Percentiles rank a stretch among this genome's conserved stretches.
phyloP scores from a whole-genome alignment of 2,888 invertebrate genomes.

The Lasioglossum pauxillum region DNA sequence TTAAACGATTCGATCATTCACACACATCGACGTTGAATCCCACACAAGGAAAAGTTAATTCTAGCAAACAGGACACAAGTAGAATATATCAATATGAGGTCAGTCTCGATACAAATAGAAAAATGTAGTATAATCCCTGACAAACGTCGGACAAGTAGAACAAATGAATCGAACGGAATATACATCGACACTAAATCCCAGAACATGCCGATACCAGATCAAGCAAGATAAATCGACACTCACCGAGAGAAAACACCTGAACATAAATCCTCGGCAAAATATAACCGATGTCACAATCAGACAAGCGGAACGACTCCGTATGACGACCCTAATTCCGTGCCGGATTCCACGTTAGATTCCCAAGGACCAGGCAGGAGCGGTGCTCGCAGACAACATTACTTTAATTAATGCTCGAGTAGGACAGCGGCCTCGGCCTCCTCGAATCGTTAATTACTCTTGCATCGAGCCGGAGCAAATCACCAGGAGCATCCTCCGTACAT shows the following conservation, averaged over 20 bases:
- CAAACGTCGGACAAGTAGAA: neutral
- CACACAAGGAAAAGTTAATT: neutral
- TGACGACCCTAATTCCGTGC: neutral
- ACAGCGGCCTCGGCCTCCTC: neutral
- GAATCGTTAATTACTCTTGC: constrained; percentile 25
- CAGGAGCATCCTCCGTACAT: neutral
- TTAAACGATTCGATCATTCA: neutral
- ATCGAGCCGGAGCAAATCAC: neutral
- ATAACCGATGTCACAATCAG: neutral
- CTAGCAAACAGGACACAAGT: neutral
- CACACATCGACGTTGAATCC: neutral
- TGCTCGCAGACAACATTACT: neutral
- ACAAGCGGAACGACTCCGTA: neutral
- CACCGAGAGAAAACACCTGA: neutral
- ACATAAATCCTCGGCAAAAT: neutral
- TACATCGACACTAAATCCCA: neutral
- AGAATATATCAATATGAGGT: neutral
- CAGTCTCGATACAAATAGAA: neutral
- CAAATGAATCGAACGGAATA: neutral
- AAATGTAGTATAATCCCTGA: neutral
- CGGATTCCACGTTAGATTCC: neutral
- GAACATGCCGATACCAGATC: neutral
- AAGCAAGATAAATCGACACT: neutral
- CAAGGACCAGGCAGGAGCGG: neutral
- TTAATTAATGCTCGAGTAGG: neutral